These are phyloP conservation scores for Trilocha varians DNA, from an alignment of 2,888 invertebrate species.

Conservation along the genomic window DNA sequence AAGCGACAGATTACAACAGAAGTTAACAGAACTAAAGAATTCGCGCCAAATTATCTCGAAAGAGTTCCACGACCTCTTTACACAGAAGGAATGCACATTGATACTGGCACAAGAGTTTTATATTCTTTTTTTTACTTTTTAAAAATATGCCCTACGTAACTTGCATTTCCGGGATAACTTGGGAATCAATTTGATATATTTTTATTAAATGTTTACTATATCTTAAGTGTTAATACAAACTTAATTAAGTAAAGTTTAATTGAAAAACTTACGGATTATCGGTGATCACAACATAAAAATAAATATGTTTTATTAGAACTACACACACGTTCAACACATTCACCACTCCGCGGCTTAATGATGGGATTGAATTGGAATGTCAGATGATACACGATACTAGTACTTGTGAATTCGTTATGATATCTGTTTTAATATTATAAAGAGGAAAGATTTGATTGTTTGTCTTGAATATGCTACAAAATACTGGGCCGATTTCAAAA, in stretches of 20 bases:
- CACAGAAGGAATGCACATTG: constrained; percentile 67
- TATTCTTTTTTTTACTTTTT: constrained; percentile 47
- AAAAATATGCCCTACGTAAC: constrained; percentile 41
- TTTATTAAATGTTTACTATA: constrained; percentile 1
- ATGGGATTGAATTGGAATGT: too few relatives aligned
- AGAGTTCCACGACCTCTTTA: constrained; percentile 34
- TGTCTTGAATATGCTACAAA: too few relatives aligned
- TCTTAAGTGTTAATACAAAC: constrained; percentile 12
- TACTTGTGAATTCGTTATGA: too few relatives aligned
- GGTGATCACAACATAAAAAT: constrained; percentile 59
- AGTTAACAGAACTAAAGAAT: constrained; percentile 20
- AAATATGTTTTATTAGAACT: constrained; percentile 38
- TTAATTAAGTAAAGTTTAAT: constrained; percentile 33
- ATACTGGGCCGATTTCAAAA: too few relatives aligned
- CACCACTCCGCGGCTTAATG: constrained; percentile 60
- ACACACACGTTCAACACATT: constrained; percentile 62
- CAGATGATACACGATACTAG: too few relatives aligned
- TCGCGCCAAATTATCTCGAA: constrained; percentile 41
- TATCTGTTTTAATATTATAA: too few relatives aligned
- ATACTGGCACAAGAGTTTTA: constrained; percentile 56
- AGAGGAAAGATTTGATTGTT: too few relatives aligned
- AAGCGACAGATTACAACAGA: constrained; percentile 23
- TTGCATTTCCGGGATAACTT: constrained; percentile 47
- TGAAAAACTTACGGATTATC: constrained; percentile 58
- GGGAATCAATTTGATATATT: constrained; percentile 4